Percentiles rank a stretch among this genome's conserved stretches.
Conservation (phyloP, 2,113 vertebrate species). For the Catagonus wagneri region DNA sequence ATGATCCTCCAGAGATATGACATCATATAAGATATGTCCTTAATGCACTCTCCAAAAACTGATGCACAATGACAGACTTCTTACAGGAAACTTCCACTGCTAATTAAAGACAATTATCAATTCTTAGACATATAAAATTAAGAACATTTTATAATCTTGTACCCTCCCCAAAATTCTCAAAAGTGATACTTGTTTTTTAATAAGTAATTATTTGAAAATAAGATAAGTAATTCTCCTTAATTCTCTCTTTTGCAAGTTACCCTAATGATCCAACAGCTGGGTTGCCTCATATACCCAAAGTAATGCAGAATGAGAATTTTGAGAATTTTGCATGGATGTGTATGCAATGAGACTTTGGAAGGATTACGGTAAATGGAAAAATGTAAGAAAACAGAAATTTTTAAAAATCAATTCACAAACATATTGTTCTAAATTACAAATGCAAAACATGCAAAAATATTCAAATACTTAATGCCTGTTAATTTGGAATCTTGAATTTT, state of each 20-base stretch:
- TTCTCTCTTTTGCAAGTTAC: neutral
- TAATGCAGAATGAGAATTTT: neutral
- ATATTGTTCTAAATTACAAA: neutral
- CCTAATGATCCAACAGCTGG: neutral
- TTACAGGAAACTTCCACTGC: neutral
- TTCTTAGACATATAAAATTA: constrained; percentile 36
- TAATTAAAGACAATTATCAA: neutral
- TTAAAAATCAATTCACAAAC: neutral
- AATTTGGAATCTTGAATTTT: neutral
- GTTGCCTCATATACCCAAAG: neutral
- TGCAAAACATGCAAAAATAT: constrained; percentile 21
- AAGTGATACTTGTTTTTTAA: neutral
- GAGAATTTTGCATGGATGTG: neutral
- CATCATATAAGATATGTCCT: neutral
- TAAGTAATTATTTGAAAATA: neutral
- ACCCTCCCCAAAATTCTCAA: neutral
- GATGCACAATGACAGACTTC: neutral
- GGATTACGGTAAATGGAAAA: neutral
- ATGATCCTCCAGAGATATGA: neutral
- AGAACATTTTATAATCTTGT: neutral
- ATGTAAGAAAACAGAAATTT: neutral
- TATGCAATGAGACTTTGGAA: neutral
- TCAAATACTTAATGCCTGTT: neutral
- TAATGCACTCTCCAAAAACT: neutral
- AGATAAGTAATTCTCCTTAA: constrained; percentile 8